Percentiles rank a stretch among this genome's conserved stretches.
phyloP scores from a whole-genome alignment of 2,113 vertebrate species.

The Anser cygnoides region DNA sequence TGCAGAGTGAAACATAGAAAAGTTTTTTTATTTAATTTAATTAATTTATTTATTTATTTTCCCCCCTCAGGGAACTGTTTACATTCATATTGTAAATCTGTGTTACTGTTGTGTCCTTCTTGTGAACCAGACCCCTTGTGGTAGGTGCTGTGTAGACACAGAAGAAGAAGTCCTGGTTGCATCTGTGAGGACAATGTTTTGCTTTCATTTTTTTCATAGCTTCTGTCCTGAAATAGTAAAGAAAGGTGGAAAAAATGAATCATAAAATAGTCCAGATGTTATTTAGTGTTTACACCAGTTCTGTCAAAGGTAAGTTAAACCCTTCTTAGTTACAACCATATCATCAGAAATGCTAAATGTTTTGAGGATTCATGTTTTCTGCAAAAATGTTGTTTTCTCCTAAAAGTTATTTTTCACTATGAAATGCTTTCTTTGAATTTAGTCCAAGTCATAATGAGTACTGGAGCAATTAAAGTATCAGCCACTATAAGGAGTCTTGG shows the following conservation, averaged over 20 bases:
- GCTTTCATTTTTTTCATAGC: neutral
- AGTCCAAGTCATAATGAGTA: conserved; percentile 32
- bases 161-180: neutral
- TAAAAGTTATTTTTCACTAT: conserved; percentile 4
- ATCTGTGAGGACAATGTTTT: neutral
- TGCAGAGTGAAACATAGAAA: neutral
- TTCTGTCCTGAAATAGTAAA: neutral
- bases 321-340: neutral
- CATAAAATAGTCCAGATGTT: neutral
- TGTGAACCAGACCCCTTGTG: conserved; percentile 7
- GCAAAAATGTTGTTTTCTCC: neutral
- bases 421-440: conserved; percentile 39
- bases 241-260: neutral
- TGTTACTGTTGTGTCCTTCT: neutral
- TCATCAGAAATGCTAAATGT: neutral
- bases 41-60: neutral
- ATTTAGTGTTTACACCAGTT: neutral
- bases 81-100: neutral
- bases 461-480: conserved; percentile 57
- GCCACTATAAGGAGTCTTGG: conserved; percentile 13
- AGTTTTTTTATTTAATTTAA: neutral
- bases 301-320: neutral
- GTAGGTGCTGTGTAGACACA: neutral
- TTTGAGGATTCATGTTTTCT: neutral
- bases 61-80: neutral